Base-by-base conservation (phyloP, 2,113 vertebrate genomes). In the Holacanthus passer region DNA sequence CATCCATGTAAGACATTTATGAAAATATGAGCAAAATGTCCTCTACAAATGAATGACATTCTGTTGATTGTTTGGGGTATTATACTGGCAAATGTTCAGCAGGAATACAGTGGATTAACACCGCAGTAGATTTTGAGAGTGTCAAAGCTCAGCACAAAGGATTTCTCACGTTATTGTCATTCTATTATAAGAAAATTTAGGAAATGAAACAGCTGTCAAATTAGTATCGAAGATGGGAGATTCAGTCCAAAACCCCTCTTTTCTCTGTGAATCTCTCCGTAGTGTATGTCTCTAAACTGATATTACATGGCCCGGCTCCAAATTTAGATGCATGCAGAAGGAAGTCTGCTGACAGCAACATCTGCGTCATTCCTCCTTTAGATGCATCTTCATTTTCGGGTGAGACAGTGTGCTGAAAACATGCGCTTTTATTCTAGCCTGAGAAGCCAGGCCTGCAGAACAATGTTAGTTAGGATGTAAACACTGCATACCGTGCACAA, bases 121-220 rank as follows among this genome's bases (percentile, higher is more conserved):
- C 22, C 45, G 19, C 1, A 22, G 53, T 24, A 27, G 22, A 75
- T 66, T 84, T 76, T 56, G 32, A 86, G 55, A 47, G 56, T 53
- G 77, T 84, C 75, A 83, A 67, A 78, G 77, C 65, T 79, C 52
- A 27, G 53, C 39, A 75, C 64, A 77, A 73, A 67, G 48, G 67
- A 83, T 79, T 82, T 64, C 47, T 83, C 66, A 59, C n/a, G 31
- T 66, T 77, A 63, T 65, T 81, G 39, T 81, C 73, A 58, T 73
- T 7, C 66, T 74, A 65, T 70, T 58, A 70, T 58, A 45, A 74
- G 31, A 50, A 67, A 62, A 63, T 27, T 14, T 81, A 31, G 19
- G n/a, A 60, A 76, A 79, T 48, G 7, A 73, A 87, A 82, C 37
- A 32, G 69, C 75, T 81, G 73, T 69, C 72, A 87, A 71, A 79